A percentile compares a stretch with the other conserved stretches of the same genome.
These are phyloP conservation scores for Heterocephalus glaber DNA, from an alignment of 2,113 vertebrate species.

Conservation along the genomic window DNA sequence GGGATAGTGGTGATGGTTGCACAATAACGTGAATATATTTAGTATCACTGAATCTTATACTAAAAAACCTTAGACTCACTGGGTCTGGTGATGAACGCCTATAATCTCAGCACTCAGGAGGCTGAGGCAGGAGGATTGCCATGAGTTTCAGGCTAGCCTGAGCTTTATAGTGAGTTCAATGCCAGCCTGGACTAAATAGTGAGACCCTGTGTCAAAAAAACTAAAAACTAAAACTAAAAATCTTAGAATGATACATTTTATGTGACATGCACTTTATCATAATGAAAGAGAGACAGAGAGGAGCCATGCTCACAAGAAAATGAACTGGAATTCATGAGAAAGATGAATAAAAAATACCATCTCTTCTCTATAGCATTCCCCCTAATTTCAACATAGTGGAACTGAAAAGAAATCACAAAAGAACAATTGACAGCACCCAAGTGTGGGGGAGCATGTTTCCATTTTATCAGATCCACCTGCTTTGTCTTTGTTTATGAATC, in stretches of 20 bases:
- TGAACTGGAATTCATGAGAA: background rate
- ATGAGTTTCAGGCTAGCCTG: background rate
- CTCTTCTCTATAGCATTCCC: background rate
- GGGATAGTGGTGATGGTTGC: background rate
- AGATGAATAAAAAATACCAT: background rate
- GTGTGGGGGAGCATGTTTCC: background rate
- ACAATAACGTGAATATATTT: background rate
- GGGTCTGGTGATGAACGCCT: background rate
- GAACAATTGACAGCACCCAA: no score
- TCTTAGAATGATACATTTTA: background rate
- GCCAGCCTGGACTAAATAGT: background rate
- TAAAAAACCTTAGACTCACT: background rate
- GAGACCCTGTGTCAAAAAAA: background rate
- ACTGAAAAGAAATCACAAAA: background rate
- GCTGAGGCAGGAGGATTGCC: background rate
- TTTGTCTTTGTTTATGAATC: background rate
- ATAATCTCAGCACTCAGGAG: background rate
- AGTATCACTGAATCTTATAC: no score
- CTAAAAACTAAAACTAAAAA: background rate
- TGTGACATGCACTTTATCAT: background rate
- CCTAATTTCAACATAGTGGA: background rate
- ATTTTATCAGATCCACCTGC: background rate
- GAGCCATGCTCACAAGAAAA: background rate
- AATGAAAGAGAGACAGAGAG: background rate
- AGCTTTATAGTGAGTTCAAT: no score